phyloP scores from a whole-genome alignment of 2,113 vertebrate genomes.

The Crypturellus undulatus region DNA sequence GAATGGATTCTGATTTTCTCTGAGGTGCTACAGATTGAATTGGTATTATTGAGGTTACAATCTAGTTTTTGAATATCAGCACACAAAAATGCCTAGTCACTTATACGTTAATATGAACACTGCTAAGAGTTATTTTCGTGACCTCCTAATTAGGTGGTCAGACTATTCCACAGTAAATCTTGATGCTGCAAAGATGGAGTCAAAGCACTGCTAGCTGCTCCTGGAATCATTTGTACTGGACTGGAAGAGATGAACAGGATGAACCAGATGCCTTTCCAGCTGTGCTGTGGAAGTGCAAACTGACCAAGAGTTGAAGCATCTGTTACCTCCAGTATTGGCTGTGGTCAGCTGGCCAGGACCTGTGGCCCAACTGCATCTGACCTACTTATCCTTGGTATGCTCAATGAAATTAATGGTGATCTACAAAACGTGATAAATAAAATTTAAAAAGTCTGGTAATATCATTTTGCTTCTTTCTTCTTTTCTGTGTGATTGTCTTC shows the following conservation, averaged over 20 bases:
- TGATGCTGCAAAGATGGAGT: neutral
- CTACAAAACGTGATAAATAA: neutral
- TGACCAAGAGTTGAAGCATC: neutral
- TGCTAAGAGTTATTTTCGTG: neutral
- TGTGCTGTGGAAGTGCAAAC: neutral
- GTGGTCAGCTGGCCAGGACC: neutral
- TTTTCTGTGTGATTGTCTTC: neutral
- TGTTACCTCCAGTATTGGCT: neutral
- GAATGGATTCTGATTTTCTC: neutral
- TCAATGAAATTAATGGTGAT: constrained; percentile 34
- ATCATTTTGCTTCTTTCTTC: neutral
- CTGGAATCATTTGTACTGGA: neutral
- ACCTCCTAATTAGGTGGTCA: neutral
- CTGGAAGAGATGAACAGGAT: neutral
- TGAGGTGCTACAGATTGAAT: neutral
- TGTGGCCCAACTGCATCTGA: neutral
- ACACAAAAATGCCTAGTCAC: accelerated
- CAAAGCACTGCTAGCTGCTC: neutral
- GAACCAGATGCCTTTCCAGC: neutral
- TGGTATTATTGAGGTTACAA: neutral
- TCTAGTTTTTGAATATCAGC: neutral
- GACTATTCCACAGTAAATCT: neutral
- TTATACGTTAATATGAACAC: neutral
- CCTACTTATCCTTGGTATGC: neutral
- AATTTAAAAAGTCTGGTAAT: neutral